Evolutionary conservation across 2,888 invertebrate genomes (phyloP).

Genomic region (Eutolmus rufibarbis): DNA sequence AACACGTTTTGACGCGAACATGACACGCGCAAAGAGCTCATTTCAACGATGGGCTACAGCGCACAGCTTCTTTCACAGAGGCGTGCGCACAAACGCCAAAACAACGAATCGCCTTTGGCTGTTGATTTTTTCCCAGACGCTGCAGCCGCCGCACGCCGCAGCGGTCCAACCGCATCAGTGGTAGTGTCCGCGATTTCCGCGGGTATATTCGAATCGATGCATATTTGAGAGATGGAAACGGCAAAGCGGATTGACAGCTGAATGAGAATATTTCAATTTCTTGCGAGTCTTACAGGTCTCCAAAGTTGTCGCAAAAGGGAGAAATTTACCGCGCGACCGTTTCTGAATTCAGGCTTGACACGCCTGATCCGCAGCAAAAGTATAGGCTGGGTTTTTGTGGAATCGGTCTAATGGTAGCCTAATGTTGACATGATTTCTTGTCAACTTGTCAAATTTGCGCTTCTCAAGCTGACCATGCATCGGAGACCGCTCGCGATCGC

Average conservation of each 20-base stretch:
- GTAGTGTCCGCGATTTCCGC: not conserved
- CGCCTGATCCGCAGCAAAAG: not conserved
- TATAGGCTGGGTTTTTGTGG: not conserved
- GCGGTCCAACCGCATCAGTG: no score
- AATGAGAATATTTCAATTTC: slow-evolving; percentile 46
- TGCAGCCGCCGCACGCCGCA: not conserved
- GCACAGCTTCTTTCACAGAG: not conserved
- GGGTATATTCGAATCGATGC: slow-evolving; percentile 3
- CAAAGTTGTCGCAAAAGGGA: not conserved
- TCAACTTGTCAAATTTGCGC: slow-evolving; percentile 35
- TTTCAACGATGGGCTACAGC: not conserved
- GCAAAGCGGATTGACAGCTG: slow-evolving; percentile 38
- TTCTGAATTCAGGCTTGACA: not conserved
- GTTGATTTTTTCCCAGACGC: not conserved
- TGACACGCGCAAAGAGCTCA: not conserved
- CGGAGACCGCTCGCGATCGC: not conserved
- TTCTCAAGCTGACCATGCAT: not conserved
- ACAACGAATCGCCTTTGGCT: not conserved
- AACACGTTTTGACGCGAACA: slow-evolving; percentile 34
- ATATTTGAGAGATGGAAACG: slow-evolving; percentile 38
- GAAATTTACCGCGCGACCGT: not conserved
- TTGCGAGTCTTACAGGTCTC: slow-evolving; percentile 11
- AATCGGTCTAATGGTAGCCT: slow-evolving; percentile 29
- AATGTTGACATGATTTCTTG: slow-evolving; percentile 36
- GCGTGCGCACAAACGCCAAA: not conserved